Conservation (phyloP, 2,113 vertebrate species). For the Halichoerus grypus region DNA sequence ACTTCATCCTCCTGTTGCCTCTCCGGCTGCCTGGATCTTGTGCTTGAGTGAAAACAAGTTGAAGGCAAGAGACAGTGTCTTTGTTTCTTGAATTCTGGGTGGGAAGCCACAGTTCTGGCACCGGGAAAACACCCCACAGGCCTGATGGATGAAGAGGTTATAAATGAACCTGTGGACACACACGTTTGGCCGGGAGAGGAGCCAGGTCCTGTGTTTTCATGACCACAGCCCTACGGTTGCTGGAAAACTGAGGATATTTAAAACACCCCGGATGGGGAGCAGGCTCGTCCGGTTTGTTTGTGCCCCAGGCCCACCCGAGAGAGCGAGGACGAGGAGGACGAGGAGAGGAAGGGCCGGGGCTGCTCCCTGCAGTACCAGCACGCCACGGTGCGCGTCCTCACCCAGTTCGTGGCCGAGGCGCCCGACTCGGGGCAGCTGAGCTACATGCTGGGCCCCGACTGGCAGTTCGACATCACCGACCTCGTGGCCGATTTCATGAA, state of each 20-base stretch:
- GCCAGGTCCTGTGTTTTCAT: background rate
- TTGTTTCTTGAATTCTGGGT: background rate
- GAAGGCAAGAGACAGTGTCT: too few relatives aligned
- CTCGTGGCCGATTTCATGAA: conserved; percentile 95
- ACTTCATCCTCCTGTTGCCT: background rate
- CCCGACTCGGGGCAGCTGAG: conserved; percentile 90
- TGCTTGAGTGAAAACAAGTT: background rate
- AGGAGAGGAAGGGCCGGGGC: conserved; percentile 94
- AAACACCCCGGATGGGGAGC: background rate
- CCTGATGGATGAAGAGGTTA: background rate
- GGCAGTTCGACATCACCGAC: conserved; percentile 97
- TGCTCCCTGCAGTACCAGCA: conserved; percentile 96
- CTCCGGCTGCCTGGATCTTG: background rate
- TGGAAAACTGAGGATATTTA: background rate
- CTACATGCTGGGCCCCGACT: conserved; percentile 95
- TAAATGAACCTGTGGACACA: background rate
- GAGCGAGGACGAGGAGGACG: conserved; percentile 96
- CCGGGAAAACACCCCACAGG: rapidly evolving
- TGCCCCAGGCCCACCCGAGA: conserved; percentile 92
- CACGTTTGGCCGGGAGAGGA: background rate
- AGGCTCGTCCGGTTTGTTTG: background rate
- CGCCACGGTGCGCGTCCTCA: conserved; percentile 95
- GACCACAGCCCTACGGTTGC: background rate
- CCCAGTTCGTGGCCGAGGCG: conserved; percentile 95
- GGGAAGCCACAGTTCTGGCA: background rate